These are phyloP conservation scores for Leptocoma aspasia DNA, from an alignment of 2,113 vertebrate genomes.

Conservation along the genomic window DNA sequence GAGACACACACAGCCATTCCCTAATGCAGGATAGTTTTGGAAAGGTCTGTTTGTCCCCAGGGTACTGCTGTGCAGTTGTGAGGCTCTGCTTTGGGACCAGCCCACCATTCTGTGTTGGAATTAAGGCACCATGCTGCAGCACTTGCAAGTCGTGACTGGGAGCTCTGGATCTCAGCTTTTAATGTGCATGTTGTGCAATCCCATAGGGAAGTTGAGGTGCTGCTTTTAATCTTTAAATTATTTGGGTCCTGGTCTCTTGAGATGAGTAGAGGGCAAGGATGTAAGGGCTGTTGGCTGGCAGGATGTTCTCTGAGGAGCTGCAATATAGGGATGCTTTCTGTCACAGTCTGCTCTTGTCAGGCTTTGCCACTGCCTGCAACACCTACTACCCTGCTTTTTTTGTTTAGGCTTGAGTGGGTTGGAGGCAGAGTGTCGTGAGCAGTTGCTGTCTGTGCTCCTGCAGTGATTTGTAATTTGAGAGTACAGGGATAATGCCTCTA, in stretches of 20 bases:
- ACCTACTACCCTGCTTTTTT: constrained; percentile 6
- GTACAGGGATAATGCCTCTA: background rate
- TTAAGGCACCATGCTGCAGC: background rate
- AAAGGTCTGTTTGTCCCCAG: background rate
- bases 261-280: background rate
- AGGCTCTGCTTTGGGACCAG: background rate
- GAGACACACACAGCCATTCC: background rate
- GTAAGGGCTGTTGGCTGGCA: background rate
- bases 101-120: background rate
- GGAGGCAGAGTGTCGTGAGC: background rate
- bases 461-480: constrained; percentile 12
- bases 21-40: background rate
- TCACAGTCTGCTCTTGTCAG: background rate
- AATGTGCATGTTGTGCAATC: background rate
- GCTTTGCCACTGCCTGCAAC: background rate
- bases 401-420: background rate
- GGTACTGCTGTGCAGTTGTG: background rate
- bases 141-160: background rate
- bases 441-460: constrained; percentile 20
- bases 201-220: background rate
- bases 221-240: background rate
- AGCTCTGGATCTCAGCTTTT: background rate
- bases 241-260: background rate
- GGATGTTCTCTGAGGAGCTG: background rate
- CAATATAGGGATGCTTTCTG: fast-evolving